Evolutionary conservation across 2,888 invertebrate genomes (phyloP).

Genomic region (Physocephala rufipes): DNA sequence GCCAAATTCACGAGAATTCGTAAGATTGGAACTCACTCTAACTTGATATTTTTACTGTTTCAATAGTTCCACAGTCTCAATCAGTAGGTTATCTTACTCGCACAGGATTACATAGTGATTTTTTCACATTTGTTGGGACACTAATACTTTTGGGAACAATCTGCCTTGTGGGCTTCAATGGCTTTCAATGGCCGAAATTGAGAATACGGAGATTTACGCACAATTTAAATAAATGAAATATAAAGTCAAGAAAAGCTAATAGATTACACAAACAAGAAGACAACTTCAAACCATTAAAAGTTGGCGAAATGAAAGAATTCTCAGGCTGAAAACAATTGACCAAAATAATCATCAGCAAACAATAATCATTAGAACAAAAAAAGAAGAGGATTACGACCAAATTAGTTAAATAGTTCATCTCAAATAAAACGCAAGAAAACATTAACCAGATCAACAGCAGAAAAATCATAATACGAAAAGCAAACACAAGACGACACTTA

Average conservation of each 20-base stretch:
- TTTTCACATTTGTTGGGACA: no score
- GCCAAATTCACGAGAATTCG: no score
- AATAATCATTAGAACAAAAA: not conserved
- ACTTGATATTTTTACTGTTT: no score
- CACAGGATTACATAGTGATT: no score
- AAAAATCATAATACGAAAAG: not conserved
- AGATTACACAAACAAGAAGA: not conserved
- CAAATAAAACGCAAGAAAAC: no score
- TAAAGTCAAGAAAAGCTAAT: conserved; percentile 27
- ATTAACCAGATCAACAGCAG: not conserved
- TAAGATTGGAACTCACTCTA: no score
- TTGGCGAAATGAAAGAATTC: not conserved
- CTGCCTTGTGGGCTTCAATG: no score
- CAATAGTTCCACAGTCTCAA: no score
- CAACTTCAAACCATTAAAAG: not conserved
- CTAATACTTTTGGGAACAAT: no score
- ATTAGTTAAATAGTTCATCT: not conserved
- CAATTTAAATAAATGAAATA: conserved; percentile 10
- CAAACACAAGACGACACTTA: not conserved
- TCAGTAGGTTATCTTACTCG: no score
- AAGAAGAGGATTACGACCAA: not conserved
- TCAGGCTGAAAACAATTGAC: not conserved
- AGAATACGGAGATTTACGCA: no score
- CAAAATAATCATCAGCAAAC: not conserved
- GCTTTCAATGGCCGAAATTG: no score